Percentiles rank a stretch among this genome's conserved stretches.
Evolutionary conservation across 2,113 vertebrate genomes (phyloP).

Genomic region (Dinomys branickii): DNA sequence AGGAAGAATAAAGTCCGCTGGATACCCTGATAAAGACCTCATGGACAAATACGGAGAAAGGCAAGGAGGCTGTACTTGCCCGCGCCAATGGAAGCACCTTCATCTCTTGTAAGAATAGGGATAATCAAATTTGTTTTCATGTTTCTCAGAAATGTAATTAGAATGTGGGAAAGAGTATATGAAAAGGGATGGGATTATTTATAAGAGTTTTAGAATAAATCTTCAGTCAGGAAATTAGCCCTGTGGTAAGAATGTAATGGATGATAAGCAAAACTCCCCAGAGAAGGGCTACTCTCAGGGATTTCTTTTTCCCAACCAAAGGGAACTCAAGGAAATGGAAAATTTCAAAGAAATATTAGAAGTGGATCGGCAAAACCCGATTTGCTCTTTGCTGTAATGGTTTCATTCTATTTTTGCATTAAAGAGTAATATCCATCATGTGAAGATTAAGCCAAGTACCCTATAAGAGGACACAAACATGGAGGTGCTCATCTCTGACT

Average conservation of each 20-base stretch:
- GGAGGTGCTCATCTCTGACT: conserved; percentile 46
- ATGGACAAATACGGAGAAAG: neutral
- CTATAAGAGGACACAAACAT: conserved; percentile 51
- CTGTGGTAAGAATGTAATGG: conserved; percentile 68
- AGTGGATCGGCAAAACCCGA: conserved; percentile 66
- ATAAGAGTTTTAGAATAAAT: conserved; percentile 76
- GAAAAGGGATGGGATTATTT: conserved; percentile 73
- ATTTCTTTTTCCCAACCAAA: neutral
- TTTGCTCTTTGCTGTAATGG: conserved; percentile 67
- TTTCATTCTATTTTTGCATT: conserved; percentile 73
- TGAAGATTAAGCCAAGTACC: conserved; percentile 70
- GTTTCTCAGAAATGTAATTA: conserved; percentile 72
- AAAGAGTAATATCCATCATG: conserved; percentile 69
- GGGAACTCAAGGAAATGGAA: conserved; percentile 69
- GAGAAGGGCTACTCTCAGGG: conserved; percentile 8
- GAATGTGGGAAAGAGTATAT: conserved; percentile 49
- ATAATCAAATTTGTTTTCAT: conserved; percentile 56
- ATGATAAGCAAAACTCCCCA: conserved; percentile 48
- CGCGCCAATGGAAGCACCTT: neutral
- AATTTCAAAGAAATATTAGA: conserved; percentile 71
- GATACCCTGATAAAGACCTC: conserved; percentile 41
- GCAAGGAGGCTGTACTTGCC: neutral
- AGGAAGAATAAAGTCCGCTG: conserved; percentile 23
- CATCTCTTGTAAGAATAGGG: conserved; percentile 39
- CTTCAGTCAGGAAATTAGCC: conserved; percentile 72